Percentiles rank a stretch among this genome's conserved stretches.
These are phyloP conservation scores for Arnoldichthys spilopterus DNA, from an alignment of 2,797 vertebrate species.

Conservation along the genomic window DNA sequence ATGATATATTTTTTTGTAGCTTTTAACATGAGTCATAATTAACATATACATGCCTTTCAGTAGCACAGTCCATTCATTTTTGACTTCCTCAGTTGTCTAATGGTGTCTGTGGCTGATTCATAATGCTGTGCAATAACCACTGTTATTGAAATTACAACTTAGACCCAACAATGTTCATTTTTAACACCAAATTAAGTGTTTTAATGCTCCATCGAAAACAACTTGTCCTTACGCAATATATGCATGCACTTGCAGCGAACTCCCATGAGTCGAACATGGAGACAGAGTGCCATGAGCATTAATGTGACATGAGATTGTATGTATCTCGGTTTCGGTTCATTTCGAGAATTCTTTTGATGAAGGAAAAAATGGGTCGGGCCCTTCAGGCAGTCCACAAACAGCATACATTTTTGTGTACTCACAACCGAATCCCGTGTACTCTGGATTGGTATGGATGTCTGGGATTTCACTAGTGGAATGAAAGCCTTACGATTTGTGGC, in stretches of 20 bases:
- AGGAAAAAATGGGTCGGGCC: conserved; percentile 4
- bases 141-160: neutral
- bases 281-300: neutral
- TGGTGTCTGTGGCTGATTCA: neutral
- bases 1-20: neutral
- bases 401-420: neutral
- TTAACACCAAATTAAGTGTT: conserved; percentile 3
- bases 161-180: neutral
- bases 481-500: neutral
- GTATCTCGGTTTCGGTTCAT: neutral
- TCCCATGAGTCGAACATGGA: conserved; percentile 8
- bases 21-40: neutral
- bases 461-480: neutral
- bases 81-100: neutral
- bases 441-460: neutral
- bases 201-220: conserved; percentile 4
- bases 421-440: neutral
- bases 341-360: conserved; percentile 11
- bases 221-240: conserved; percentile 15
- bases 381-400: conserved; percentile 22
- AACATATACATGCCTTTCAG: neutral
- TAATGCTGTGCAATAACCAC: neutral
- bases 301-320: neutral
- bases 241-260: neutral
- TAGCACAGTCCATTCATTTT: neutral